Evolutionary conservation across 2,888 invertebrate genomes (phyloP).

Genomic region (Leucozona laternaria): DNA sequence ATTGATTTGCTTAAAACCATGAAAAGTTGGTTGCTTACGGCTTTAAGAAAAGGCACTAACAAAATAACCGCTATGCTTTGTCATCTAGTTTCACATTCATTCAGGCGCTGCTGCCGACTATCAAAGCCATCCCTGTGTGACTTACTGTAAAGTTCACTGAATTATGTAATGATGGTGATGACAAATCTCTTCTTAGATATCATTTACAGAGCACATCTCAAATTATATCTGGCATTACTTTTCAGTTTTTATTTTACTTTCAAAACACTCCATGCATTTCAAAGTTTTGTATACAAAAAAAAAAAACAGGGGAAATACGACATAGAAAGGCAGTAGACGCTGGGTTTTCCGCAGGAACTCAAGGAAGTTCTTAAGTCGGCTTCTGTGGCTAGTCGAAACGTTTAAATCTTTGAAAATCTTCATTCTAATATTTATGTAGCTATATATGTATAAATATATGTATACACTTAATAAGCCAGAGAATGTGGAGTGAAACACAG

Average conservation of each 20-base stretch:
- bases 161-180: conserved; percentile 29
- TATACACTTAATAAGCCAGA: too few species aligned
- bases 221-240: conserved; percentile 8
- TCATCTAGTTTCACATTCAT: too few species aligned
- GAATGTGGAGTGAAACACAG: too few species aligned
- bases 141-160: not conserved
- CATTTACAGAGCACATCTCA: conserved; percentile 15
- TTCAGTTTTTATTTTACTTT: conserved; percentile 27
- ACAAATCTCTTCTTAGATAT: conserved; percentile 20
- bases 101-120: not conserved
- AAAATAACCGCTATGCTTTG: too few species aligned
- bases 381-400: not conserved
- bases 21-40: too few species aligned
- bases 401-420: not conserved
- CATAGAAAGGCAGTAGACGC: not conserved
- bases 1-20: too few species aligned
- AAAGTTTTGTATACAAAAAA: not conserved
- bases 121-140: not conserved
- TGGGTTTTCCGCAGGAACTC: not conserved
- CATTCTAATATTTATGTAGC: too few species aligned
- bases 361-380: not conserved
- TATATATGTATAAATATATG: too few species aligned
- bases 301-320: not conserved
- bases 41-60: too few species aligned
- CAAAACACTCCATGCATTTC: conserved; percentile 15